Evolutionary conservation across 2,888 invertebrate species (phyloP).

Genomic region (Aphrophora alni): DNA sequence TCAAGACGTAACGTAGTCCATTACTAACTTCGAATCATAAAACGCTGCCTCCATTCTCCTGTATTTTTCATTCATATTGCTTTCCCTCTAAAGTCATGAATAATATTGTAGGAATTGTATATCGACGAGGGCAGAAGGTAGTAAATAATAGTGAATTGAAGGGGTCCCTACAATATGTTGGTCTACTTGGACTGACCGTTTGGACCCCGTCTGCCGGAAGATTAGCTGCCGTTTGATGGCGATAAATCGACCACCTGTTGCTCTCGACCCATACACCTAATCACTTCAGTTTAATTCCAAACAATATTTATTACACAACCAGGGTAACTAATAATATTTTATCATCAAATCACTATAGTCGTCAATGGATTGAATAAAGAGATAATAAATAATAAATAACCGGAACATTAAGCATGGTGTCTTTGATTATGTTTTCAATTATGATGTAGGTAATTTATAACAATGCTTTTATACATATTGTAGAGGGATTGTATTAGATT

Average conservation of each 20-base stretch:
- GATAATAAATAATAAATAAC: too few relatives aligned
- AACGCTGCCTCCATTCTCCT: neutral
- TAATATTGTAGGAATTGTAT: neutral
- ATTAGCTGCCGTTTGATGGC: neutral
- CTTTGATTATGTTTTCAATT: too few relatives aligned
- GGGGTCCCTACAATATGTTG: neutral
- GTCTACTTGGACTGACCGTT: neutral
- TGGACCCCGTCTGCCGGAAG: neutral
- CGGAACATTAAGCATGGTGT: too few relatives aligned
- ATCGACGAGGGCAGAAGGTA: neutral
- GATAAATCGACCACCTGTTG: neutral
- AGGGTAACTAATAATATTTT: neutral
- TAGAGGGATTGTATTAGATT: too few relatives aligned
- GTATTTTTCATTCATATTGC: neutral
- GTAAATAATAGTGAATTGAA: neutral
- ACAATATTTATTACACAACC: neutral
- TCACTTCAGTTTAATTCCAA: neutral
- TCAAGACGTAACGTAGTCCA: neutral
- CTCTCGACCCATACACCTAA: neutral
- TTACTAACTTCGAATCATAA: neutral
- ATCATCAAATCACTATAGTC: neutral
- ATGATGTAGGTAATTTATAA: too few relatives aligned
- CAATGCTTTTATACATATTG: too few relatives aligned
- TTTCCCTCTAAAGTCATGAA: neutral
- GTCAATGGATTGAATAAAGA: too few relatives aligned